phyloP scores from a whole-genome alignment of 2,797 vertebrate species.

The Rallus crepitans region DNA sequence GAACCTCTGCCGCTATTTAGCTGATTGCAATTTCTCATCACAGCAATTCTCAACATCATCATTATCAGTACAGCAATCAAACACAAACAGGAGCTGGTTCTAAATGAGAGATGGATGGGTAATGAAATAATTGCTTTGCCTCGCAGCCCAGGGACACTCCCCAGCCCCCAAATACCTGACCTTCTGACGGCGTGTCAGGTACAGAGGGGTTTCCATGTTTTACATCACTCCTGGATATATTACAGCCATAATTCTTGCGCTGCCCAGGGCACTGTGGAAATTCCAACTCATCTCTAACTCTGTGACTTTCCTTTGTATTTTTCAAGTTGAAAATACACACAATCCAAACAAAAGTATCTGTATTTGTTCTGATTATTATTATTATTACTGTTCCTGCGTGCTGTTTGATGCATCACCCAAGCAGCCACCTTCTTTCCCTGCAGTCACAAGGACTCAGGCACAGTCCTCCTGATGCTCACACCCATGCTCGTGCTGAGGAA shows the following conservation, averaged over 20 bases:
- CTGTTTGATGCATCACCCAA: background rate
- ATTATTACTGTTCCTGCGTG: background rate
- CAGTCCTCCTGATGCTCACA: accelerated
- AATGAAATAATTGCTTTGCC: constrained; percentile 72
- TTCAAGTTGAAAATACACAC: background rate
- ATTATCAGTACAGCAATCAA: constrained; percentile 71
- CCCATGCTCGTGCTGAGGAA: accelerated
- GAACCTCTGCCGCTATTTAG: constrained; percentile 66
- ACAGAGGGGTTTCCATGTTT: background rate
- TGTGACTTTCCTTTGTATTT: background rate
- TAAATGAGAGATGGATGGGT: constrained; percentile 62
- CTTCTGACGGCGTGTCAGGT: background rate
- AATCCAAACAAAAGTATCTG: background rate
- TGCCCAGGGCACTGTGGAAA: background rate
- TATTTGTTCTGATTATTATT: background rate
- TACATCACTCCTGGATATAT: background rate
- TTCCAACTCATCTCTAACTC: background rate
- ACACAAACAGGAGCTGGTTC: constrained; percentile 71
- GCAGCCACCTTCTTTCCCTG: background rate
- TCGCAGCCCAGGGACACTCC: constrained; percentile 39
- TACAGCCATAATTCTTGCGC: background rate
- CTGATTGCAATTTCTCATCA: constrained; percentile 75
- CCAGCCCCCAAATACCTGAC: constrained; percentile 57
- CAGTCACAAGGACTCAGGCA: accelerated
- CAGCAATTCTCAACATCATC: constrained; percentile 72